A percentile compares a stretch with the other conserved stretches of the same genome.
Conservation (phyloP, 2,113 vertebrate genomes). For the Dipodomys merriami region DNA sequence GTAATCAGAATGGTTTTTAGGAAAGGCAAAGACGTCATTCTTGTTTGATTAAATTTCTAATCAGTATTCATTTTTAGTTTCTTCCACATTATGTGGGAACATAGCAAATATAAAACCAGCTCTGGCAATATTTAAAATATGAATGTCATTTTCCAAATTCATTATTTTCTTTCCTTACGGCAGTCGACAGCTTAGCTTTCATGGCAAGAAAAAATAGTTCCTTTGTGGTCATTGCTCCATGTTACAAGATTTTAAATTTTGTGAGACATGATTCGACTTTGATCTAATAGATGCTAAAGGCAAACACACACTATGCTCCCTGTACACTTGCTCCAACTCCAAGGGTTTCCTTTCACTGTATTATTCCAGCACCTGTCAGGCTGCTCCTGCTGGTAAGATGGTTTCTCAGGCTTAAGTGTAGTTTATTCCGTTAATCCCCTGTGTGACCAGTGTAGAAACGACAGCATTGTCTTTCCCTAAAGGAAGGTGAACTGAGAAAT, state of each 20-base stretch:
- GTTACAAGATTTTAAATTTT: constrained; percentile 79
- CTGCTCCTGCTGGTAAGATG: constrained; percentile 59
- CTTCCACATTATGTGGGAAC: constrained; percentile 74
- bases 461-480: background rate
- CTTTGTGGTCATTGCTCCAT: constrained; percentile 78
- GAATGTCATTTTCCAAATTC: constrained; percentile 77
- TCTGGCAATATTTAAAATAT: constrained; percentile 81
- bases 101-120: constrained; percentile 71
- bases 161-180: constrained; percentile 81
- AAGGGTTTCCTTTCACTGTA: constrained; percentile 54
- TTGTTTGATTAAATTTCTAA: constrained; percentile 72
- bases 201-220: constrained; percentile 72
- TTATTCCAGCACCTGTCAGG: constrained; percentile 66
- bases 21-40: constrained; percentile 60
- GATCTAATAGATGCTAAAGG: constrained; percentile 74
- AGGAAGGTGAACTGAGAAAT: background rate
- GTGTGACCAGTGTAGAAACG: background rate
- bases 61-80: constrained; percentile 81
- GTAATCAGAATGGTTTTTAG: background rate
- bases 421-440: constrained; percentile 74
- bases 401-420: constrained; percentile 62
- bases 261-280: constrained; percentile 69
- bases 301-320: constrained; percentile 67
- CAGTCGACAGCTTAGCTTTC: constrained; percentile 76
- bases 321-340: constrained; percentile 64